Evolutionary conservation across 2,113 vertebrate genomes (phyloP), one percentile per base, ranked within the genome.

Genomic region (Upupa epops): DNA sequence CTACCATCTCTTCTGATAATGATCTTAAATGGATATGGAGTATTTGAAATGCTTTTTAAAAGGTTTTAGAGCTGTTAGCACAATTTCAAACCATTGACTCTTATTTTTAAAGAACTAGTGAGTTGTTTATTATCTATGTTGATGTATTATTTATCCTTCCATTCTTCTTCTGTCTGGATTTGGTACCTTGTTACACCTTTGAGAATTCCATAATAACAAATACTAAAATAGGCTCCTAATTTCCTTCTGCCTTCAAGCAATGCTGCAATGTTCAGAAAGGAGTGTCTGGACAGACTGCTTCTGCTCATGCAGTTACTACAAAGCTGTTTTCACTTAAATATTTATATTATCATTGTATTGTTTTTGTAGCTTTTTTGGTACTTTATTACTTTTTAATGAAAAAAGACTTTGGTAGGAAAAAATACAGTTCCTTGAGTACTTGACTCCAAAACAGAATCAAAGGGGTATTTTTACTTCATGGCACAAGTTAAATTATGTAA

Each of bases 381-480:
- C 34, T 19, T 25, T 90, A 82, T 21, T 82, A 49, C 45, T 76
- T 71, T 56, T 59, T 52, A 75, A 59, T 72, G 70, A 22, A 82
- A 15, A 83, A 78, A 78, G 0, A 25, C 28, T 61, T 84, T 36
- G 75, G 28, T 24, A 66, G 29, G 54, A 75, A 93, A 84, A 87
- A 74, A 46, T 15, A 34, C 5, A 37, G 10, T 17, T 84, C 19
- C 71, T 76, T 85, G 13, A 28, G 16, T 65, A 31, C 73, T 75
- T 85, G 26, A 34, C 26, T 73, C 63, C 51, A 90, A 72, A 95
- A 36, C 6, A 75, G 73, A 95, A 84, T 84, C 55, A 83, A 87
- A 76, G 11, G 19, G 8, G 24, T 79, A 36, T 73, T 93, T n/a
- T 92, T 79, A 70, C 55, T 87, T 76, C 46, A 34, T 13, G 42